A percentile compares a stretch with the other conserved stretches of the same genome.
Evolutionary conservation across 2,113 vertebrate genomes (phyloP).

Genomic region (Aix galericulata): DNA sequence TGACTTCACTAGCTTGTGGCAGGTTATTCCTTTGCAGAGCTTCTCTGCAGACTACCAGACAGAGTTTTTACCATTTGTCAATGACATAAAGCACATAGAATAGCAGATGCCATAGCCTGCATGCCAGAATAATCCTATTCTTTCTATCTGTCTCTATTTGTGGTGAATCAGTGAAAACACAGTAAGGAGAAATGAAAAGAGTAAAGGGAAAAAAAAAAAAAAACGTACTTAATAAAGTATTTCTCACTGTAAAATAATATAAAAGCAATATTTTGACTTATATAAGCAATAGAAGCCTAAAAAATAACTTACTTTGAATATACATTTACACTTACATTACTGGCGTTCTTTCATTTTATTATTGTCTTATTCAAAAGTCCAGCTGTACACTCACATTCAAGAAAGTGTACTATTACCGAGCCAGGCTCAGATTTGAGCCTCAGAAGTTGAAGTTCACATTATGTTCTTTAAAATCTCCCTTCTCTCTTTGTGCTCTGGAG

Average conservation of each 20-base stretch:
- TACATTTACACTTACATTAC: not conserved
- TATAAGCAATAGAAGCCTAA: not conserved
- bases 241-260: not conserved
- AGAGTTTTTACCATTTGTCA: constrained; percentile 60
- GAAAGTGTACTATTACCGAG: not conserved
- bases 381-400: not conserved
- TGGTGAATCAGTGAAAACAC: not conserved
- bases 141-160: not conserved
- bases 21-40: constrained; percentile 34
- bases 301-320: not conserved
- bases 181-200: not conserved
- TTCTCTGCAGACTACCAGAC: constrained; percentile 13
- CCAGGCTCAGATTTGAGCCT: not conserved
- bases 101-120: constrained; percentile 48
- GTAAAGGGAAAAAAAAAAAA: not conserved
- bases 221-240: not conserved
- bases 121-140: not conserved
- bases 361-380: not conserved
- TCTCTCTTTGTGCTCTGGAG: not conserved
- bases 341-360: not conserved
- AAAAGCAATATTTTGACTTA: not conserved
- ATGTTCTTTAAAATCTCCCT: not conserved
- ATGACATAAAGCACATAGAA: constrained; percentile 64
- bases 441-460: not conserved
- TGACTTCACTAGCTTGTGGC: constrained; percentile 25